Evolutionary conservation across 2,113 vertebrate species (phyloP), one percentile per base, ranked within the genome.

Genomic region (Pycnonotus jocosus): DNA sequence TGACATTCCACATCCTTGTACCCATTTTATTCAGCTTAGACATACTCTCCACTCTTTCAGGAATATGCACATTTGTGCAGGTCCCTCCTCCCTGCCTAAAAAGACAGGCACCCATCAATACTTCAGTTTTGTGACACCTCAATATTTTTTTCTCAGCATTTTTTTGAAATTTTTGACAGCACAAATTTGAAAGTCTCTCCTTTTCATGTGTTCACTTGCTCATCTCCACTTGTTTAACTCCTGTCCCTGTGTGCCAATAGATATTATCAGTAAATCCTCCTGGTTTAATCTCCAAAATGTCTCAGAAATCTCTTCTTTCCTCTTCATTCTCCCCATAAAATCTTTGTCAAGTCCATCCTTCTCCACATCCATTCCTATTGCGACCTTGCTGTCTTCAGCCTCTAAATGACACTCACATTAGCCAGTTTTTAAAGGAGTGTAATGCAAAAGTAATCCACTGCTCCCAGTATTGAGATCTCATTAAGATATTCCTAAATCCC

Each of bases 401-500:
- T 96, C 92, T 94, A 96, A 94, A 84, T 97, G 97, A 97, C 95
- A 97, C 96, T 95, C 95, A 94, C 81, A 97, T 96, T 95, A 97
- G 74, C 85, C 90, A 96, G 79, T 91, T 97, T 95, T 95, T 82
- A 88, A 95, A 96, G 95, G 68, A 95, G 93, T 95, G 88, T 96
- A 90, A 97, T 97, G 94, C 93, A 95, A 97, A 97, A 97, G 95
- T 97, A 97, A 97, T 96, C 96, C 95, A 96, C 95, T 96, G 80
- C 94, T 97, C 88, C 90, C 45, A 90, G 88, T 96, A 95, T 96
- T 96, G 96, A 97, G 95, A 97, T 97, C 92, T 96, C 91, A 97
- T 97, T 97, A 96, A 97, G 96, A 97, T 96, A 97, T 95, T 97
- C 95, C 92, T 96, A 97, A 97, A 97, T 97, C 97, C 90, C 57